Conservation (phyloP, 2,888 invertebrate species). For the Venusia cambrica region DNA sequence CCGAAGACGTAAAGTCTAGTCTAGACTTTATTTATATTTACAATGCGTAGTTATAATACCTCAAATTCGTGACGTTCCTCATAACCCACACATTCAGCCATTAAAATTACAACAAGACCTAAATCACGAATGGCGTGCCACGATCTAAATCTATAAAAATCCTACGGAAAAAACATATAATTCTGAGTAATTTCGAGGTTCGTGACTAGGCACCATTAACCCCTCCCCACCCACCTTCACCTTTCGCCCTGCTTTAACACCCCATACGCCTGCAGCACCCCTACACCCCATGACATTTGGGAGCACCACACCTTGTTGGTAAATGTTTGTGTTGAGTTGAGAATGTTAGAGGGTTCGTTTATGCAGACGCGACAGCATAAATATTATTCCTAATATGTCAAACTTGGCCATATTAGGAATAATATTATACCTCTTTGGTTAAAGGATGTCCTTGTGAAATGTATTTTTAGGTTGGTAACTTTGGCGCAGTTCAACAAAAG, state of each 20-base stretch:
- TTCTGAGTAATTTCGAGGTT: conserved; percentile 48
- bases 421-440: too few relatives aligned
- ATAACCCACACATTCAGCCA: conserved; percentile 21
- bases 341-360: conserved; percentile 13
- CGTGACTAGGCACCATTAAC: conserved; percentile 73
- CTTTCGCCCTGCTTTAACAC: conserved; percentile 34
- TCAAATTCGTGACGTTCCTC: conserved; percentile 8
- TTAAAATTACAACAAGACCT: conserved; percentile 27
- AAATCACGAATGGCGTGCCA: conserved; percentile 42
- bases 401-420: too few relatives aligned
- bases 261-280: conserved; percentile 29
- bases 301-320: conserved; percentile 41
- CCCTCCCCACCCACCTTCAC: conserved; percentile 53
- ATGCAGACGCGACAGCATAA: conserved; percentile 3
- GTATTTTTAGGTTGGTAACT: too few relatives aligned
- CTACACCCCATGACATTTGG: conserved; percentile 47
- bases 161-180: conserved; percentile 27
- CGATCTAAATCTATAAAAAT: conserved; percentile 35
- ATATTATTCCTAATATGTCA: too few relatives aligned
- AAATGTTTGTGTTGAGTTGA: conserved; percentile 33
- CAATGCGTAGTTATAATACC: not conserved
- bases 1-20: too few relatives aligned
- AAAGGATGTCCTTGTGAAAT: too few relatives aligned
- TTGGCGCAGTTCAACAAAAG: too few relatives aligned
- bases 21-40: too few relatives aligned